Percentiles rank a stretch among this genome's conserved stretches.
Evolutionary conservation across 1,140 invertebrate species (phyloP).

Genomic region (Rhopalosiphum padi): DNA sequence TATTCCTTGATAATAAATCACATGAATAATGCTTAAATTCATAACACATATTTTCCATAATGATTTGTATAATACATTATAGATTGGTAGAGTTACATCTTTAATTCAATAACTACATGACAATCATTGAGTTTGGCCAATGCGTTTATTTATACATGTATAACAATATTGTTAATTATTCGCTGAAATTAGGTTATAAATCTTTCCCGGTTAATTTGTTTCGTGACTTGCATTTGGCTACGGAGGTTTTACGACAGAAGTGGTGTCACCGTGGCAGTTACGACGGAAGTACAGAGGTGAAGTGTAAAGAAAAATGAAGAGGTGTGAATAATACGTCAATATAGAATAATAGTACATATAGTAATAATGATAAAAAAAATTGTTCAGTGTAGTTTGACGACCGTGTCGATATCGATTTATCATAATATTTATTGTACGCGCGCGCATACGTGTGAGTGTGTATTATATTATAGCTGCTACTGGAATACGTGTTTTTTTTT

Average conservation of each 20-base stretch:
- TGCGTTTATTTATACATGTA: background rate
- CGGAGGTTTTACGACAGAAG: background rate
- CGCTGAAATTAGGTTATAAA: background rate
- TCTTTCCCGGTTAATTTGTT: slow-evolving; percentile 40
- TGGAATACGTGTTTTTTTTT: slow-evolving; percentile 1
- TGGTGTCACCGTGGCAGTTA: background rate
- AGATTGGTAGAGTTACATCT: background rate
- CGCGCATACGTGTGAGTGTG: background rate
- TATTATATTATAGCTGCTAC: background rate
- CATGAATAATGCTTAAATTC: background rate
- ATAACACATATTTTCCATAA: background rate
- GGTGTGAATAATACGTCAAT: background rate
- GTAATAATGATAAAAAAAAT: background rate
- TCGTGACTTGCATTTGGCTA: slow-evolving; percentile 10
- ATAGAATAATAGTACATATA: background rate
- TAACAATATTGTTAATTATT: background rate
- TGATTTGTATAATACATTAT: background rate
- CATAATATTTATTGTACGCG: slow-evolving; percentile 20
- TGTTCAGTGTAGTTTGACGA: background rate
- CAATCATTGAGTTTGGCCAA: background rate
- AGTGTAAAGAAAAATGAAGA: background rate
- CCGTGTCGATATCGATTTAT: slow-evolving; percentile 24
- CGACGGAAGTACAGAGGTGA: background rate
- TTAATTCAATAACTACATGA: background rate
- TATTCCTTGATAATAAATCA: background rate